Percentiles rank a stretch among this genome's conserved stretches.
Conservation (phyloP, 2,797 vertebrate species). For the Pangasius krempfi region DNA sequence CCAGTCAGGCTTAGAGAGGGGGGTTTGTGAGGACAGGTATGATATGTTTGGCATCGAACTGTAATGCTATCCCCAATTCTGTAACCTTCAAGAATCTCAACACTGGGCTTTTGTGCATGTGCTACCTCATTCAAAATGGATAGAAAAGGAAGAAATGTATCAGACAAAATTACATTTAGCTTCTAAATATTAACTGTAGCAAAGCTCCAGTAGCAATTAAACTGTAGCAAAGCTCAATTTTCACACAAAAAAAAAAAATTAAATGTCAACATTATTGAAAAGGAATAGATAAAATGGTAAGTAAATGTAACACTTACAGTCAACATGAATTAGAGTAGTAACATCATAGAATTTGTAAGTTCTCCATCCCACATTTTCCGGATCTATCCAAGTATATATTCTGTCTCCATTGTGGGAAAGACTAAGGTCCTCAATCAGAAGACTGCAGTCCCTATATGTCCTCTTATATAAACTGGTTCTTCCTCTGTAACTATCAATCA, state of each 20-base stretch:
- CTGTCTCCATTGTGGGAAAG: constrained; percentile 51
- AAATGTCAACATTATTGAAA: neutral
- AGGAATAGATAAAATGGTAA: neutral
- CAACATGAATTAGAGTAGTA: constrained; percentile 61
- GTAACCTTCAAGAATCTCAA: constrained; percentile 18
- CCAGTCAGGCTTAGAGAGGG: constrained; percentile 34
- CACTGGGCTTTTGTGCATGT: neutral
- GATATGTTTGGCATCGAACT: neutral
- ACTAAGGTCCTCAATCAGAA: constrained; percentile 54
- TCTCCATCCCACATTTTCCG: constrained; percentile 53
- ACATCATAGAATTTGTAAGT: constrained; percentile 62
- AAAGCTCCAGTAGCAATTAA: neutral
- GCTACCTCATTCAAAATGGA: constrained; percentile 1
- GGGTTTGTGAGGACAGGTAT: constrained; percentile 28
- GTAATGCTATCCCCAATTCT: neutral
- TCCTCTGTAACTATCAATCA: constrained; percentile 48
- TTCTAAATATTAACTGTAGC: neutral
- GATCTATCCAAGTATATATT: constrained; percentile 71
- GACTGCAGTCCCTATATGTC: constrained; percentile 41
- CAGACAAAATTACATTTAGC: neutral
- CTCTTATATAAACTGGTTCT: neutral
- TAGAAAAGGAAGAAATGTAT: neutral
- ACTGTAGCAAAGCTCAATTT: neutral
- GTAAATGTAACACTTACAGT: constrained; percentile 49
- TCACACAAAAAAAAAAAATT: neutral